Percentiles rank a stretch among this genome's conserved stretches.
Evolutionary conservation across 2,888 invertebrate genomes (phyloP).

Genomic region (Abrostola triplasia): DNA sequence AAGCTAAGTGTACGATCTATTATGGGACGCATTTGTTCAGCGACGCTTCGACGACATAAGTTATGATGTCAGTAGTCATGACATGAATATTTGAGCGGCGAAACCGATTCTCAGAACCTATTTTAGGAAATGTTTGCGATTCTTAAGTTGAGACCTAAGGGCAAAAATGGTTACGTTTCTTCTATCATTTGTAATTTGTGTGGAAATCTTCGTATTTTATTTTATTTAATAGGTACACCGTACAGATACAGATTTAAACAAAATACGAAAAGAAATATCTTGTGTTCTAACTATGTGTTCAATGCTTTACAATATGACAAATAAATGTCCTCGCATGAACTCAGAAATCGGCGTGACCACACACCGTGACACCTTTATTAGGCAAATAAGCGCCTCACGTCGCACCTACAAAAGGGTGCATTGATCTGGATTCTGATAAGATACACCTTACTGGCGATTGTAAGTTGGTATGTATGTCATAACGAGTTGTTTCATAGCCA

Average conservation of each 20-base stretch:
- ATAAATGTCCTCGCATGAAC: constrained; percentile 1
- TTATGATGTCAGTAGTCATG: constrained; percentile 58
- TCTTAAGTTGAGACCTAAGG: constrained; percentile 19
- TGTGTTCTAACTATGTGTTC: no score
- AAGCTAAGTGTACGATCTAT: constrained; percentile 28
- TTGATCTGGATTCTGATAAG: constrained; percentile 54
- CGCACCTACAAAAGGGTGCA: constrained; percentile 41
- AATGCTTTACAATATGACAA: not conserved
- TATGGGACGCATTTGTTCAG: constrained; percentile 45
- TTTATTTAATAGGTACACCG: no score
- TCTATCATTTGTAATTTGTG: no score
- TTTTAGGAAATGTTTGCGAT: constrained; percentile 45
- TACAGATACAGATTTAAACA: no score
- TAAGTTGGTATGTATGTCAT: constrained; percentile 47
- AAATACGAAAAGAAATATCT: no score
- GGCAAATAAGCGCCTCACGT: constrained; percentile 40
- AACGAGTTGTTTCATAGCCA: constrained; percentile 43
- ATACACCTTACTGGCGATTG: constrained; percentile 45
- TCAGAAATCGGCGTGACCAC: constrained; percentile 29
- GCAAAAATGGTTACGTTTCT: not conserved
- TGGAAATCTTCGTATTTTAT: no score
- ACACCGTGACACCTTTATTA: constrained; percentile 30
- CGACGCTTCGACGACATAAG: constrained; percentile 43
- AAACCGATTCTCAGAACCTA: constrained; percentile 49
- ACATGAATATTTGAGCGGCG: constrained; percentile 49